These are phyloP conservation scores for Stegana nigrithorax DNA, from an alignment of 2,888 invertebrate species.

Conservation along the genomic window DNA sequence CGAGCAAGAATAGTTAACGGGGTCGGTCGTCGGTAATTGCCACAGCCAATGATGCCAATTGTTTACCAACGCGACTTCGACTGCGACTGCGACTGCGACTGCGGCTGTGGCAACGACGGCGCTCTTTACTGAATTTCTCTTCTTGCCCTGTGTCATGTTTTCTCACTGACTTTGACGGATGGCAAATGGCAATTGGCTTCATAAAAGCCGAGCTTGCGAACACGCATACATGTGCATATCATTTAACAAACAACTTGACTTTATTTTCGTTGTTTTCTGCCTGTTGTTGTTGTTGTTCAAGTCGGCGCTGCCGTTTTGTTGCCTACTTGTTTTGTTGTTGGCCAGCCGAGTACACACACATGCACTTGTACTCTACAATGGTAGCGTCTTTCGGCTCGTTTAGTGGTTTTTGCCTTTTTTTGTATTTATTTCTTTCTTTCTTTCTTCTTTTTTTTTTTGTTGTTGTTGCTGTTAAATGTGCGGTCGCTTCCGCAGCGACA, in stretches of 20 bases:
- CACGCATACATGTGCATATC: slow-evolving; percentile 28
- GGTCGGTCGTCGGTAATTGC: slow-evolving; percentile 5
- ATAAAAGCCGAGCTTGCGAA: slow-evolving; percentile 22
- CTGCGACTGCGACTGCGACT: too few relatives aligned
- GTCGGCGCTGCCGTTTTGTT: background rate
- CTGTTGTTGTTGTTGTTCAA: slow-evolving; percentile 24
- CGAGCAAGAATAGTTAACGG: background rate
- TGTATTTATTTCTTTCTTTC: slow-evolving; percentile 1
- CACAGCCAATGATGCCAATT: slow-evolving; percentile 56
- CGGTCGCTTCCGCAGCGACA: slow-evolving; percentile 48
- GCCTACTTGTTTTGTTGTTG: slow-evolving; percentile 8
- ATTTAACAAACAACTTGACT: slow-evolving; percentile 62
- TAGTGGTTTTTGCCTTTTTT: slow-evolving; percentile 37
- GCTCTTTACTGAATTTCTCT: slow-evolving; percentile 44
- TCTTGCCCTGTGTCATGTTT: slow-evolving; percentile 14
- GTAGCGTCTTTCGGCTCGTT: slow-evolving; percentile 27
- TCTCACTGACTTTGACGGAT: slow-evolving; percentile 42
- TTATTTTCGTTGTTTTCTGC: slow-evolving; percentile 44
- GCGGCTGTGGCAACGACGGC: slow-evolving; percentile 29
- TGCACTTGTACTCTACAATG: too few relatives aligned
- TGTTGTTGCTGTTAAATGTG: too few relatives aligned
- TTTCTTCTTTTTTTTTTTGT: slow-evolving; percentile 31
- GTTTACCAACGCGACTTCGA: slow-evolving; percentile 37
- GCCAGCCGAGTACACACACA: too few relatives aligned
- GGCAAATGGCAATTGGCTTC: slow-evolving; percentile 24